These are phyloP conservation scores for Anagyrus pseudococci DNA, from an alignment of 2,888 invertebrate genomes.

Conservation along the genomic window DNA sequence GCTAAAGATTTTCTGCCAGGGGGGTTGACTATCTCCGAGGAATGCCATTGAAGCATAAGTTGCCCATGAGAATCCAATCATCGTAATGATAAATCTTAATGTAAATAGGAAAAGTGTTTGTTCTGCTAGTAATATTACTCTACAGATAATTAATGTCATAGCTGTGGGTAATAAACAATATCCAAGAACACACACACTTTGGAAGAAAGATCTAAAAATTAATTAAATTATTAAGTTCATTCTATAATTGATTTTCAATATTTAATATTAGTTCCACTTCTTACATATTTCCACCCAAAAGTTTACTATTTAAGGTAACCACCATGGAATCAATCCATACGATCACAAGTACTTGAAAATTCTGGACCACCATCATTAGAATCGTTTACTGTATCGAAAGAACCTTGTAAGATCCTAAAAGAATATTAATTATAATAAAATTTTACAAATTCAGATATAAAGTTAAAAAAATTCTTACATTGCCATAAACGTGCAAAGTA, in stretches of 20 bases:
- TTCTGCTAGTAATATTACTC: conserved; percentile 77
- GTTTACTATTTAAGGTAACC: conserved; percentile 95
- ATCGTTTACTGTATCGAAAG: conserved; percentile 69
- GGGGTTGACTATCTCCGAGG: conserved; percentile 92
- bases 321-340: conserved; percentile 97
- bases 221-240: conserved; percentile 17
- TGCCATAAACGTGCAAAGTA: conserved; percentile 96
- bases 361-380: conserved; percentile 90
- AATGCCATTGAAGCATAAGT: conserved; percentile 96
- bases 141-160: conserved; percentile 82
- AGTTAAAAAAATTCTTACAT: conserved; percentile 65
- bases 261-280: conserved; percentile 48
- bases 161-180: conserved; percentile 95
- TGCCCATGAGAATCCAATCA: conserved; percentile 92
- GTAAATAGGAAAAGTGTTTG: conserved; percentile 80
- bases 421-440: too few relatives aligned
- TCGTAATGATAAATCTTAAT: conserved; percentile 80
- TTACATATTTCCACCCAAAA: conserved; percentile 96
- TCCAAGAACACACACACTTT: conserved; percentile 97
- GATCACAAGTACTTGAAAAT: conserved; percentile 97
- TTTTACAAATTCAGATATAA: background rate
- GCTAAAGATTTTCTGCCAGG: conserved; percentile 89
- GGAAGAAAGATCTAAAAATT: conserved; percentile 86
- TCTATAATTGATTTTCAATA: too few relatives aligned
- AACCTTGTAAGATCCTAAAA: conserved; percentile 82